phyloP scores from a whole-genome alignment of 2,113 vertebrate genomes.

The Forbesichthys agassizii region DNA sequence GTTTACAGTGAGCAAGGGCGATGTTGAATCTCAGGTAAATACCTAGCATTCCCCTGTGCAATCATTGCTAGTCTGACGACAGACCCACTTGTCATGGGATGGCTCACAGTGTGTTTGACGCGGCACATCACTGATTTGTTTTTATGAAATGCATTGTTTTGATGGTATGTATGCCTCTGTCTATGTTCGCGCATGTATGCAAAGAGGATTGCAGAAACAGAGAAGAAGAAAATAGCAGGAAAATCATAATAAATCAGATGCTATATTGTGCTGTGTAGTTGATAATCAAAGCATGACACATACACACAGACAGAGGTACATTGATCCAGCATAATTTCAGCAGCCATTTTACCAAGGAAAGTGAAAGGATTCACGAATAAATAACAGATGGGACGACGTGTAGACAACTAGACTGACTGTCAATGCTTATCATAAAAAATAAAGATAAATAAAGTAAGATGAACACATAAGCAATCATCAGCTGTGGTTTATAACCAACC shows the following conservation, averaged over 20 bases:
- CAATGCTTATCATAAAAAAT: background rate
- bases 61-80: conserved; percentile 16
- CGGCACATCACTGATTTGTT: conserved; percentile 35
- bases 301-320: background rate
- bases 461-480: background rate
- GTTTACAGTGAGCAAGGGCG: conserved; percentile 21
- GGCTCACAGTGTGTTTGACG: conserved; percentile 42
- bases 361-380: conserved; percentile 14
- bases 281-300: background rate
- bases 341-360: conserved; percentile 10
- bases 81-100: conserved; percentile 23
- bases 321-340: background rate
- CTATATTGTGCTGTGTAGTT: background rate
- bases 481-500: conserved; percentile 6
- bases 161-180: background rate
- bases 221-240: background rate
- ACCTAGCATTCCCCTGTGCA: conserved; percentile 25
- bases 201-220: background rate
- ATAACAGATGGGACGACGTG: conserved; percentile 3
- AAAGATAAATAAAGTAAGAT: background rate
- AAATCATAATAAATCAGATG: conserved; percentile 17
- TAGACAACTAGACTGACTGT: background rate
- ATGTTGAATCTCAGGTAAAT: conserved; percentile 67
- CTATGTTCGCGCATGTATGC: too few relatives aligned
- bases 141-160: conserved; percentile 23